Evolutionary conservation across 2,113 vertebrate species (phyloP), one percentile per base, ranked within the genome.

Genomic region (Hypomesus transpacificus): DNA sequence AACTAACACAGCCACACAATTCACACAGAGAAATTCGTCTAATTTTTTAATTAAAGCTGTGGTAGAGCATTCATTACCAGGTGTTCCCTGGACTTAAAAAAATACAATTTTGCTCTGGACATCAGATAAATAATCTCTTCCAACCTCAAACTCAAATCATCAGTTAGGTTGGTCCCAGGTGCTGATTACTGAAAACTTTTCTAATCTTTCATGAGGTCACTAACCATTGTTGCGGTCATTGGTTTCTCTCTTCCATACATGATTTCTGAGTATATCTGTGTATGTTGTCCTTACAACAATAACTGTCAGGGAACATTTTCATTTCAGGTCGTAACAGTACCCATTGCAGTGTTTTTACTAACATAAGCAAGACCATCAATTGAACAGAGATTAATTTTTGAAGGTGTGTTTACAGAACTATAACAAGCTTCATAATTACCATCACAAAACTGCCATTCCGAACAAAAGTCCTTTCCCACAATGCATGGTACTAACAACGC

Each of bases 11-110:
- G 62, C 68, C 61, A 67, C 71, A 20, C 22, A 71, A 7, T 51
- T 13, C 34, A n/a, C 58, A 62, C 52, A 71, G 75, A 84, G 71
- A 54, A 76, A 71, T 61, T 83, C 52, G 57, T 84, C 80, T 84
- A 50, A 62, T 59, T 80, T 78, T 66, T 59, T 78, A 76, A 72
- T 72, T 68, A 84, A 86, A 85, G 84, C 79, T 77, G 87, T 60
- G 84, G 75, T 81, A 83, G 76, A 84, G 82, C 78, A 53, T 88
- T 74, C 71, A 82, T 89, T 75, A 79, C 26, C 2, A 1, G 3
- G 61, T 39, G 58, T 20, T 66, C 74, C 78, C 77, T 79, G 81
- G 52, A 64, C 80, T 26, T 26, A 26, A 26, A 26, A 26, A 26
- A 26, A 26, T 26, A 26, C 0, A 26, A 69, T 81, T 65, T 7